Base-by-base conservation (phyloP, 1,140 invertebrate species). In the Neelides sp. region DNA sequence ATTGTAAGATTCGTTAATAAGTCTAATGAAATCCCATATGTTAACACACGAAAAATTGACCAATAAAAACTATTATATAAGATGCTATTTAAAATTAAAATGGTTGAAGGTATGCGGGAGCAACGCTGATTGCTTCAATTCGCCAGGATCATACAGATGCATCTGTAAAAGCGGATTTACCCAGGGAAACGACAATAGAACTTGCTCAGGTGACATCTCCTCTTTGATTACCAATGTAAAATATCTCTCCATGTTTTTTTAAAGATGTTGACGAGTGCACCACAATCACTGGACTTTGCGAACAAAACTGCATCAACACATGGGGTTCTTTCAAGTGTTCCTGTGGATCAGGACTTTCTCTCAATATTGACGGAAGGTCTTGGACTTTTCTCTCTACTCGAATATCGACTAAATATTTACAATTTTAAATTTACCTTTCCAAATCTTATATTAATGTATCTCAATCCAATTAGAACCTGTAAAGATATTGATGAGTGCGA, bases 401-500 rank as follows among this genome's bases (percentile, higher is more conserved):
- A 40, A 40, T 19, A 19, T 10, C 19, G 37, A 19, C 19, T 40
- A 40, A 12, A n/a, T n/a, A n/a, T n/a, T n/a, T n/a, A n/a, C n/a
- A n/a, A n/a, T n/a, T n/a, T n/a, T n/a, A n/a, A n/a, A n/a, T n/a
- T n/a, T n/a, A n/a, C n/a, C n/a, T n/a, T n/a, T n/a, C n/a, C 45
- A n/a, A 23, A 35, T 32, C 2, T 17, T 32, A 23, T 13, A 28
- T 45, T 17, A 36, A 24, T 4, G 19, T 40, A 5, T 2, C n/a
- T 15, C 2, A 49, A 27, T 30, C 7, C 12, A 19, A 43, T 24
- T 50, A 79, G 79, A 52, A 79, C 83, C 0, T 89, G 85, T 65
- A 69, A 72, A 54, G 91, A 95, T 64, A 74, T 94, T 26, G 80
- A 96, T 65, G 91, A 96, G 65, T 96, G 91, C 64, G 72, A 74